These are phyloP conservation scores for Lepidurus arcticus DNA, from an alignment of 1,140 invertebrate genomes.

Conservation along the genomic window DNA sequence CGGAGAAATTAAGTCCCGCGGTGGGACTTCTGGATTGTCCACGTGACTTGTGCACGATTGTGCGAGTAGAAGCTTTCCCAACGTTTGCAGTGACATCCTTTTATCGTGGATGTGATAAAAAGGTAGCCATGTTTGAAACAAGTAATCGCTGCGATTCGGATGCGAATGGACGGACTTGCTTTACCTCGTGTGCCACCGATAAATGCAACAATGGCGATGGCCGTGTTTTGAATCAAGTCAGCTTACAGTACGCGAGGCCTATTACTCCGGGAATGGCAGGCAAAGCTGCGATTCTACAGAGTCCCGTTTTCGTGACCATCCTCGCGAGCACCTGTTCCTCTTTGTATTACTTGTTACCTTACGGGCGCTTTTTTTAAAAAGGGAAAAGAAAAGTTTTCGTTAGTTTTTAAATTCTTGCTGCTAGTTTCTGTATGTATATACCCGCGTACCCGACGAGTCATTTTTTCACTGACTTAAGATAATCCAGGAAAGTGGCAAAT, in stretches of 20 bases:
- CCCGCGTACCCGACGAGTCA: too few species aligned
- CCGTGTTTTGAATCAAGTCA: not conserved
- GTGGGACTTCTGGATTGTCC: slow-evolving; percentile 18
- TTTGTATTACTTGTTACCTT: not conserved
- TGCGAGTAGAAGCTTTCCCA: slow-evolving; percentile 29
- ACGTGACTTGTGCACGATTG: slow-evolving; percentile 31
- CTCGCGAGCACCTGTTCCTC: not conserved
- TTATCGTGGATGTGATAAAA: slow-evolving; percentile 31
- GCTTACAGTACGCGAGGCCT: not conserved
- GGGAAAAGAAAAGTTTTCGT: too few species aligned
- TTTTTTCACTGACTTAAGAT: too few species aligned
- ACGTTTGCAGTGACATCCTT: slow-evolving; percentile 24
- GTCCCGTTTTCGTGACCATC: not conserved
- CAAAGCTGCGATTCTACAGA: not conserved
- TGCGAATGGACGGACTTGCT: slow-evolving; percentile 28
- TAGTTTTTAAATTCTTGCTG: too few species aligned
- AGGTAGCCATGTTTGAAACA: slow-evolving; percentile 27
- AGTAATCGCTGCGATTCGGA: slow-evolving; percentile 25
- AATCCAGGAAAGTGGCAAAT: too few species aligned
- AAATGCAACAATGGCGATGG: slow-evolving; percentile 30
- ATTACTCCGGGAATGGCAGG: not conserved
- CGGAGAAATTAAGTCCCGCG: not conserved
- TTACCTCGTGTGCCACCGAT: slow-evolving; percentile 26
- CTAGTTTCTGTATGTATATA: too few species aligned
- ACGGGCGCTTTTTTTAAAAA: not conserved